These are phyloP conservation scores for Pavo muticus DNA, from an alignment of 2,113 vertebrate genomes.

Conservation along the genomic window DNA sequence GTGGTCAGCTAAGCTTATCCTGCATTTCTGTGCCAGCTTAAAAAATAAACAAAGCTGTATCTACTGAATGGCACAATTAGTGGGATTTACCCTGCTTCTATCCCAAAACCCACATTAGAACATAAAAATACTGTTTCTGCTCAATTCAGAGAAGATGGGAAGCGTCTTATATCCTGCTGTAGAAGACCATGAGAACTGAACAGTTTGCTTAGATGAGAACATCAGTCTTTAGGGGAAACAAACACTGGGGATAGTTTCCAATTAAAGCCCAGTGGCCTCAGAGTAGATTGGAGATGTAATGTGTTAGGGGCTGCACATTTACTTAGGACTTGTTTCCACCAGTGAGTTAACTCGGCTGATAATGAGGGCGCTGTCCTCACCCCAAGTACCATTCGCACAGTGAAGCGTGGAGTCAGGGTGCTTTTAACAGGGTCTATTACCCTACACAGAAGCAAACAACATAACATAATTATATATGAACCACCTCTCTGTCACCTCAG, in stretches of 20 bases:
- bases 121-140: neutral
- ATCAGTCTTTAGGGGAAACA: neutral
- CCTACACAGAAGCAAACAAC: neutral
- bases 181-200: neutral
- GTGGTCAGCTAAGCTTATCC: constrained; percentile 38
- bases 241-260: neutral
- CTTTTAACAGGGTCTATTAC: neutral
- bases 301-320: neutral
- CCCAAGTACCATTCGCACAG: neutral
- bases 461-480: fast-evolving
- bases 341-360: neutral
- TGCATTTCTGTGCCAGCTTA: constrained; percentile 15
- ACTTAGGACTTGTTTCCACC: neutral
- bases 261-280: neutral
- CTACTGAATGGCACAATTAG: constrained; percentile 25
- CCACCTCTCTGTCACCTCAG: neutral
- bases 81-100: neutral
- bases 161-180: neutral
- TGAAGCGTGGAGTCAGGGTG: neutral
- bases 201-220: neutral
- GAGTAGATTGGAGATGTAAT: neutral
- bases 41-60: constrained; percentile 50
- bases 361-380: fast-evolving
- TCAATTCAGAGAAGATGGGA: neutral
- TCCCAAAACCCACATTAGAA: neutral